phyloP scores from a whole-genome alignment of 2,888 invertebrate species.

The Drosophila demipolita region DNA sequence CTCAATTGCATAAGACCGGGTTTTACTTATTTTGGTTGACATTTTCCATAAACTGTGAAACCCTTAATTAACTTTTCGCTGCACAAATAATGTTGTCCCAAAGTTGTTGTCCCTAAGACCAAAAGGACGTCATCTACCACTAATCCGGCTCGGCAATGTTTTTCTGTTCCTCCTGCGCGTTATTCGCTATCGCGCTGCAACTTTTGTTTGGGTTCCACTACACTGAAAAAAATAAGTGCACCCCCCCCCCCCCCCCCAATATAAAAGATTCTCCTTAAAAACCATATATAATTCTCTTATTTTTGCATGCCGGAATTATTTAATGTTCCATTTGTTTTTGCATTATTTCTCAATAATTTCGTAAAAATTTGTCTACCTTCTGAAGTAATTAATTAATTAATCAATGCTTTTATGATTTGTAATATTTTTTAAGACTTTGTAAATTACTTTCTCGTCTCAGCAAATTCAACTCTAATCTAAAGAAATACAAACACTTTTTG shows the following conservation, averaged over 20 bases:
- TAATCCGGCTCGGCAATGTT: slow-evolving; percentile 41
- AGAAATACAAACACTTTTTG: neutral
- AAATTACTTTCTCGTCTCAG: neutral
- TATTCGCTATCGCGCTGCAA: slow-evolving; percentile 2
- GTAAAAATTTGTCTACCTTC: neutral
- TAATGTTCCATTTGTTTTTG: neutral
- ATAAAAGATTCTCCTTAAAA: neutral
- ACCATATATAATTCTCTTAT: neutral
- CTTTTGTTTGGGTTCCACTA: slow-evolving; percentile 10
- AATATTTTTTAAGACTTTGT: neutral
- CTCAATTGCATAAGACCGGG: slow-evolving; percentile 47
- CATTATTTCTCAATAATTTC: neutral
- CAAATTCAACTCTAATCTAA: neutral
- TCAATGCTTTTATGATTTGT: neutral
- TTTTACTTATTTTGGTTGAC: slow-evolving; percentile 57
- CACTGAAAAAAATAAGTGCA: neutral
- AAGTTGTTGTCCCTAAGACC: slow-evolving; percentile 10
- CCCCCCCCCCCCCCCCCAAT: no score
- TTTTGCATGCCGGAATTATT: neutral
- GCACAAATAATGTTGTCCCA: slow-evolving; percentile 46
- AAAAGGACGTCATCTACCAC: slow-evolving; percentile 31
- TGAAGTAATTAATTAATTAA: neutral
- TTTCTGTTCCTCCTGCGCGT: neutral
- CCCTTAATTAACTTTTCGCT: slow-evolving; percentile 75
- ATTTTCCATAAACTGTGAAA: slow-evolving; percentile 74